Conservation (phyloP, 1,140 invertebrate species). For the Phenacoccus solenopsis region DNA sequence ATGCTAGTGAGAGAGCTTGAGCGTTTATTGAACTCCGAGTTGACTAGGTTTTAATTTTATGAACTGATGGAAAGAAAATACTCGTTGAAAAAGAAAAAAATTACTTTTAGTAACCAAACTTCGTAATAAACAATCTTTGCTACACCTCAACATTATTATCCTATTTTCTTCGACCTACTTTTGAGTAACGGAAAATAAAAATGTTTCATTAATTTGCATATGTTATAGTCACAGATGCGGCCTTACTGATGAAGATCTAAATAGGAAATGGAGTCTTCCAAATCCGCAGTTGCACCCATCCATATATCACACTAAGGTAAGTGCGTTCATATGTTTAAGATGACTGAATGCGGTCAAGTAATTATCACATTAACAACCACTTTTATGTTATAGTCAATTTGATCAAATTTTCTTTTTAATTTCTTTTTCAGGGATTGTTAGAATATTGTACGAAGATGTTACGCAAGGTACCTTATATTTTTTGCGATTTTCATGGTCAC, state of each 20-base stretch:
- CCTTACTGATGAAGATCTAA: slow-evolving; percentile 67
- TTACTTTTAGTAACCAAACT: no score
- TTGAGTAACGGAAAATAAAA: no score
- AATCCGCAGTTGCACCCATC: slow-evolving; percentile 59
- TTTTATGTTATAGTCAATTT: not conserved
- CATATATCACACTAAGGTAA: slow-evolving; percentile 69
- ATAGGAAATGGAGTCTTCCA: slow-evolving; percentile 64
- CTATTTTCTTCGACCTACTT: not conserved
- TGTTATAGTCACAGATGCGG: slow-evolving; percentile 58
- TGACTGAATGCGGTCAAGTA: not conserved
- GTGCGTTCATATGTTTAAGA: slow-evolving; percentile 18
- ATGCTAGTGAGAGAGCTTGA: no score
- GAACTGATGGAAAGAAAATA: no score
- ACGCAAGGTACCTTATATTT: slow-evolving; percentile 51
- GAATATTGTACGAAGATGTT: slow-evolving; percentile 47
- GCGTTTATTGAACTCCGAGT: no score
- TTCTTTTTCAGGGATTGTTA: slow-evolving; percentile 40
- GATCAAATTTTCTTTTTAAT: not conserved
- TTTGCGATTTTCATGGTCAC: slow-evolving; percentile 82
- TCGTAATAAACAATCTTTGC: no score
- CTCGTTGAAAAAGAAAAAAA: no score
- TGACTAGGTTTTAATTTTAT: no score
- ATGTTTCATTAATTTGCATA: not conserved
- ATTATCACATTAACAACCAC: not conserved
- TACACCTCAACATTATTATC: no score